Conservation (phyloP, 2,888 invertebrate species). For the Callinectes sapidus region DNA sequence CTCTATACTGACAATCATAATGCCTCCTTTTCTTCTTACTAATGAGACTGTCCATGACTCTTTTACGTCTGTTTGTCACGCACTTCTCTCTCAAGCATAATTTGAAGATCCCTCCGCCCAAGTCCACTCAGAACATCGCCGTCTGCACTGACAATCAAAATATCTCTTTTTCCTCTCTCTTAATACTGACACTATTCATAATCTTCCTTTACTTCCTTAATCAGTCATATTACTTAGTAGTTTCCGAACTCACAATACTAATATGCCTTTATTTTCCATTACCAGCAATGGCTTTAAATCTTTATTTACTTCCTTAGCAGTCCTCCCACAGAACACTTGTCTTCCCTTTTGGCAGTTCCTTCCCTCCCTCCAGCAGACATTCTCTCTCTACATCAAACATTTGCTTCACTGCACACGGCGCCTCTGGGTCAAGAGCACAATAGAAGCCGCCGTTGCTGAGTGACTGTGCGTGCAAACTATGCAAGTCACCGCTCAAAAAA, state of each 20-base stretch:
- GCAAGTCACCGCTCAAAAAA: not conserved
- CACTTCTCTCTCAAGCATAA: too few relatives aligned
- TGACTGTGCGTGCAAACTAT: not conserved
- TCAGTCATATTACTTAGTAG: too few relatives aligned
- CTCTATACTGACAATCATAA: too few relatives aligned
- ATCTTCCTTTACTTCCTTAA: too few relatives aligned
- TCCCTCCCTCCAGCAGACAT: not conserved
- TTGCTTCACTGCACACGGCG: not conserved
- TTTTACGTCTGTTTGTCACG: too few relatives aligned
- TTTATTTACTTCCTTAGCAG: not conserved
- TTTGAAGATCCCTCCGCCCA: too few relatives aligned
- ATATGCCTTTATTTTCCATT: too few relatives aligned
- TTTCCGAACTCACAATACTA: too few relatives aligned
- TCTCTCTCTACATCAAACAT: not conserved
- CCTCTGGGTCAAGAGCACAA: not conserved
- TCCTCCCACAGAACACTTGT: not conserved
- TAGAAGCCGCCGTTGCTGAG: constrained; percentile 21
- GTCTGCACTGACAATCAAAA: too few relatives aligned
- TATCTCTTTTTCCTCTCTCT: too few relatives aligned
- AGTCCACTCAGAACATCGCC: too few relatives aligned
- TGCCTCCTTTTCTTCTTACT: not conserved
- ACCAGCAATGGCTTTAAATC: not conserved
- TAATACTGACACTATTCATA: too few relatives aligned
- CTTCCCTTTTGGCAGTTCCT: not conserved
- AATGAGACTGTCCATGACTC: not conserved